Evolutionary conservation across 2,888 invertebrate genomes (phyloP), one percentile per base, ranked within the genome.

Genomic region (Agonopterix alstromeriana): DNA sequence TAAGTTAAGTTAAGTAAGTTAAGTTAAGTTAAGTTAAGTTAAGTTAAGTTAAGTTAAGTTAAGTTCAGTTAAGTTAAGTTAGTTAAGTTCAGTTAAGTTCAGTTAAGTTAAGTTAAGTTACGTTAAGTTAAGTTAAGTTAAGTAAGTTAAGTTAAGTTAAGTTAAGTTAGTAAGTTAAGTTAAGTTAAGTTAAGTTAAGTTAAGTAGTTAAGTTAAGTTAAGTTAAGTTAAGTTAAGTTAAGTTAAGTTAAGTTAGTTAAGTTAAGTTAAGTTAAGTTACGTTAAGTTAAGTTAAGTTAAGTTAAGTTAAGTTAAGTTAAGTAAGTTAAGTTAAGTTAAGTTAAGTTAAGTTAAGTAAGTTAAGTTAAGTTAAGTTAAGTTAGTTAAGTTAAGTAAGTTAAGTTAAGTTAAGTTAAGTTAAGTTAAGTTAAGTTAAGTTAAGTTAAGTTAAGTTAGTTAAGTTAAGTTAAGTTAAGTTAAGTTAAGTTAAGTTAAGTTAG

Each of bases 151-250:
- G 46, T 46, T 46, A 46, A 40, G 46, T 46, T 46, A 46, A 40
- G 46, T 46, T 46, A 46, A 52, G 53, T 53, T 51, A 40, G 46
- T 46, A 40, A 46, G 46, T 38, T 46, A 40, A 46, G 46, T 46
- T 46, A 46, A 40, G 46, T 46, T 46, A 46, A 40, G 46, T 53
- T 46, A 40, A 46, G 46, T n/a, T n/a, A n/a, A 52, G 54, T 54
- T 54, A 56, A n/a, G n/a, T n/a, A 54, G 57, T 57, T 54, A 54
- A 55, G 56, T 56, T 58, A 57, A 56, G 60, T 59, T 59, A 57
- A 56, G 59, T 59, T 57, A 58, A 57, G 61, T 61, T 58, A 61
- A 56, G 61, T 61, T 61, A n/a, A 61, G 61, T 60, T 60, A 60
- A 57, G 60, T 60, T 60, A 59, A 56, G 59, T 59, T 59, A 57